A percentile compares a stretch with the other conserved stretches of the same genome.
These are phyloP conservation scores for Pimephales promelas DNA, from an alignment of 2,113 vertebrate genomes.

Conservation along the genomic window DNA sequence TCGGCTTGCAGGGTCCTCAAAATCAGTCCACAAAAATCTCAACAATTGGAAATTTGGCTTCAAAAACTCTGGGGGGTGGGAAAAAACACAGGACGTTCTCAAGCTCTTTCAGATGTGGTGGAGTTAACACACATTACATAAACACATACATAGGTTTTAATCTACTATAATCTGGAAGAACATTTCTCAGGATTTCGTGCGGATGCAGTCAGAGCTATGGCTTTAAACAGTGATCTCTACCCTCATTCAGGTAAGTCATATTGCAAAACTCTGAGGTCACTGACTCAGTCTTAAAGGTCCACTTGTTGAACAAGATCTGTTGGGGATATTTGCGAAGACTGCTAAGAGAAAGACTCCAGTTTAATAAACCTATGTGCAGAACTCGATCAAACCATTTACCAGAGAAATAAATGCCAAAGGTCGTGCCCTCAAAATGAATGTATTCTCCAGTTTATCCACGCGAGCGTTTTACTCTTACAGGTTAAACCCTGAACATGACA, in stretches of 20 bases:
- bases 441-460: neutral
- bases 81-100: neutral
- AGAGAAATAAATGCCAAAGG: neutral
- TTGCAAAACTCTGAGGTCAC: constrained; percentile 23
- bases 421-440: neutral
- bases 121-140: neutral
- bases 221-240: constrained; percentile 32
- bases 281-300: neutral
- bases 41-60: neutral
- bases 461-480: neutral
- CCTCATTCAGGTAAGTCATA: constrained; percentile 25
- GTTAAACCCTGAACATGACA: neutral
- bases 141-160: neutral
- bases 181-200: constrained; percentile 13
- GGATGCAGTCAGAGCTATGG: neutral
- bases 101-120: neutral
- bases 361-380: neutral
- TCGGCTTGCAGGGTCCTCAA: neutral
- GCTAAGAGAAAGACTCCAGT: neutral
- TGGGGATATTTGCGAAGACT: neutral
- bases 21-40: neutral
- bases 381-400: neutral
- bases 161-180: neutral
- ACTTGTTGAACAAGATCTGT: neutral
- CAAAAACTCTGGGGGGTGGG: no score